Conservation (phyloP, 23 tunicate genomes). For the Corella eumyota region DNA sequence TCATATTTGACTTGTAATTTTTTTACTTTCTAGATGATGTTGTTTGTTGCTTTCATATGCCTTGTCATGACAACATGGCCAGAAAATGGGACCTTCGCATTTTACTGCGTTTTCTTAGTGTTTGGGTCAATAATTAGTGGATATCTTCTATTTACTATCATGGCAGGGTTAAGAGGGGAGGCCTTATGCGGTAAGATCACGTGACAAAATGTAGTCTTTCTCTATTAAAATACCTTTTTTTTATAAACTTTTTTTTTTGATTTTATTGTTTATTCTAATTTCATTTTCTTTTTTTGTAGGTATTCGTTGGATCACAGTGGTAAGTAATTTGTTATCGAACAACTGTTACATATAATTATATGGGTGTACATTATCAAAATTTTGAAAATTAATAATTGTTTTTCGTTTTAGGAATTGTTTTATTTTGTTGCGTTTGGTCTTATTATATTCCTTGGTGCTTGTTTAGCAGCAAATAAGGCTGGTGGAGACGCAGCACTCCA, state of each 20-base stretch:
- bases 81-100: constrained; percentile 64
- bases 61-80: constrained; percentile 42
- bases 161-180: constrained; percentile 41
- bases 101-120: constrained; percentile 71
- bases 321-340: constrained; percentile 13
- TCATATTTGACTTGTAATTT: too few species aligned
- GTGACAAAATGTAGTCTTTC: not conserved
- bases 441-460: constrained; percentile 72
- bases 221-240: not conserved
- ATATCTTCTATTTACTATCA: constrained; percentile 43
- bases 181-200: constrained; percentile 48
- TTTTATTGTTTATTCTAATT: too few species aligned
- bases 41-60: constrained; percentile 60
- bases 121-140: constrained; percentile 58
- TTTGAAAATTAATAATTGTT: too few species aligned
- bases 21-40: constrained; percentile 33
- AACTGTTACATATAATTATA: not conserved
- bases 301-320: constrained; percentile 65
- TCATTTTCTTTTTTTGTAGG: constrained; percentile 45
- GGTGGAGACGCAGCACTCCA: constrained; percentile 48
- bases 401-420: constrained; percentile 56
- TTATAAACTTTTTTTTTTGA: not conserved
- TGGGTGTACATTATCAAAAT: not conserved
- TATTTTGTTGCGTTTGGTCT: constrained; percentile 57
- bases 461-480: constrained; percentile 77